Percentiles rank a stretch among this genome's conserved stretches.
Evolutionary conservation across 2,888 invertebrate genomes (phyloP).

Genomic region (Spodoptera littoralis): DNA sequence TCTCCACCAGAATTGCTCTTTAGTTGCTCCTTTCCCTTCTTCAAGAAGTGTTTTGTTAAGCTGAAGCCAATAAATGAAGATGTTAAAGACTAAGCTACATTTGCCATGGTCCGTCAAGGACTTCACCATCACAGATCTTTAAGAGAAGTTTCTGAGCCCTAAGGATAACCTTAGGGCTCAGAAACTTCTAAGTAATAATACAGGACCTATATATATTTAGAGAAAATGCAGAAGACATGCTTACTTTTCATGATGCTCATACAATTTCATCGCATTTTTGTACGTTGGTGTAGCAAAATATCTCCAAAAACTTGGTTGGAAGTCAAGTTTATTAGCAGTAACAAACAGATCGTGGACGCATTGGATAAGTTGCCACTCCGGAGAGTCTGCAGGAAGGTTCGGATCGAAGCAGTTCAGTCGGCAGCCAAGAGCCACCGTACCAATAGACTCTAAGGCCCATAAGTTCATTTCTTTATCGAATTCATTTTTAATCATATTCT

Average conservation of each 20-base stretch:
- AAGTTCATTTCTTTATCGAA: constrained; percentile 88
- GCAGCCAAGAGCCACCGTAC: constrained; percentile 76
- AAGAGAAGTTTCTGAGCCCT: no score
- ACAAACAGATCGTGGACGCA: constrained; percentile 71
- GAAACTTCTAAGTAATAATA: no score
- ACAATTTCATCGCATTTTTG: constrained; percentile 73
- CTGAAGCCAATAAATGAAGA: constrained; percentile 16
- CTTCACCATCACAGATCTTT: no score
- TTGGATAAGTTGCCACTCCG: constrained; percentile 71
- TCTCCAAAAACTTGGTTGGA: constrained; percentile 73
- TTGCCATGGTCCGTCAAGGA: no score
- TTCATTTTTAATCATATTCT: constrained; percentile 87
- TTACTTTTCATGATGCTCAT: constrained; percentile 73
- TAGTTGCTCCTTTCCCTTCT: constrained; percentile 64
- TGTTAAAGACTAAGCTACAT: no score
- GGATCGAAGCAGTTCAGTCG: constrained; percentile 76
- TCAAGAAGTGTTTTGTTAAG: constrained; percentile 50
- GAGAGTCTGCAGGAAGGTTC: constrained; percentile 72
- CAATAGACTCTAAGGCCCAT: constrained; percentile 90
- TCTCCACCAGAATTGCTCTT: constrained; percentile 68
- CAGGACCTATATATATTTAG: no score
- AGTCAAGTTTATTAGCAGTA: constrained; percentile 67
- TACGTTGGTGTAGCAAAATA: constrained; percentile 68
- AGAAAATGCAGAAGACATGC: constrained; percentile 16
- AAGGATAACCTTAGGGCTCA: no score